Evolutionary conservation across 1,140 invertebrate genomes (phyloP), one percentile per base, ranked within the genome.

Genomic region (Trichomalopsis sarcophagae): DNA sequence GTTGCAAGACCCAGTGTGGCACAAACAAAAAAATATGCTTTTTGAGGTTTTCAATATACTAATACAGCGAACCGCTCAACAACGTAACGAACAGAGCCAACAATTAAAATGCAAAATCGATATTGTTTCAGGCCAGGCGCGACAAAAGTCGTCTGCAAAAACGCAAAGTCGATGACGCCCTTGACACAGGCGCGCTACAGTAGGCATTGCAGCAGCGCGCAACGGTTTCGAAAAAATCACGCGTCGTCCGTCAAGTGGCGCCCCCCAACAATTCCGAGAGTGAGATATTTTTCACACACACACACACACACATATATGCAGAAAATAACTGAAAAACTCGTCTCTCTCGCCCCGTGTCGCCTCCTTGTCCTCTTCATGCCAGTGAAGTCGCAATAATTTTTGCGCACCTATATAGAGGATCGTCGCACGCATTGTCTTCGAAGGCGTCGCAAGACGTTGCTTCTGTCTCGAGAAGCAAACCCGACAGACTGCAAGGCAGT

Each of bases 311-410:
- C 27, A 23, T 36, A 33, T 33, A 40, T 9, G 21, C 73, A 73
- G 80, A 73, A 81, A 81, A 68, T 69, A 81, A 69, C 36, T 81
- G 66, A 81, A 81, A 81, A 73, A 81, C 40, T 69, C 66, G 68
- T 71, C 21, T 21, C 21, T 50, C 69, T 55, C 80, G 11, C 4
- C 14, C 3, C 4, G 44, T 10, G 36, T 33, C 17, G 9, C 44
- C 14, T 44, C 44, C 14, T 44, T n/a, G 44, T 21, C 40, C 40
- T 55, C 40, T 10, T 21, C 11, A 27, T 33, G 13, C 33, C n/a
- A 27, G 68, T 5, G 69, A 14, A n/a, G 21, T 21, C 17, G 55
- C 55, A n/a, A 62, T 13, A n/a, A 62, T 62, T 62, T 62, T 62
- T 62, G 21, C 21, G 6, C 14, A 62, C 55, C 55, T 7, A 17